Base-by-base conservation (phyloP, 2,113 vertebrate species). In the Pandion haliaetus region DNA sequence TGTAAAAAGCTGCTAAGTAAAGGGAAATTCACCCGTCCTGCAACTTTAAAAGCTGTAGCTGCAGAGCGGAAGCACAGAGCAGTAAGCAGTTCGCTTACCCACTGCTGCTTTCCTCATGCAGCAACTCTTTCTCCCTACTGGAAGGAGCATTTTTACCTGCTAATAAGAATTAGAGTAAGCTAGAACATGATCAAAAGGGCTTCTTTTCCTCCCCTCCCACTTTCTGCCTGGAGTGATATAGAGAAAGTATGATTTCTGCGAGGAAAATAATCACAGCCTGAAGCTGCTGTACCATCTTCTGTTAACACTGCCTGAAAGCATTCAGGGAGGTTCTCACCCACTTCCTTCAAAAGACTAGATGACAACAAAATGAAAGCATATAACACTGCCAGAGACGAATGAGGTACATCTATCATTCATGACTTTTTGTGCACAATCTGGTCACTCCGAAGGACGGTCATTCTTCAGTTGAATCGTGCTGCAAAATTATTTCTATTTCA, bases 11-110 rank as follows among this genome's bases (percentile, higher is more conserved):
- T 54, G 77, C 45, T 70, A 59, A 82, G 54, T 52, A 73, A 72
- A 73, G 15, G 36, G 81, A 94, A 94, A 87, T 93, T 72, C 52
- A 79, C 44, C 6, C 61, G 42, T 44, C 26, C 42, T 65, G n/a
- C 49, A 87, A 58, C 62, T 91, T 63, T 28, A 74, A 67, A n/a
- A 79, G 61, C 57, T 72, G 70, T 49, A 85, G 85, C 65, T 91
- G 76, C 31, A 38, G 47, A 74, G 19, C 2, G 42, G 32, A 74
- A 87, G 20, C 69, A 66, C 8, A 71, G 59, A 82, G 63, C 36
- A 86, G 28, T 31, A 90, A 74, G 54, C 36, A 63, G 32, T 31
- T 78, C 40, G 18, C 63, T 86, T 52, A 70, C 55, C 38, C 55
- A 34, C 10, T 5, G 49, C 57, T 59, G 47, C 69, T 57, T 61